Evolutionary conservation across 2,888 invertebrate species (phyloP).

Genomic region (Metacarcinus magister): DNA sequence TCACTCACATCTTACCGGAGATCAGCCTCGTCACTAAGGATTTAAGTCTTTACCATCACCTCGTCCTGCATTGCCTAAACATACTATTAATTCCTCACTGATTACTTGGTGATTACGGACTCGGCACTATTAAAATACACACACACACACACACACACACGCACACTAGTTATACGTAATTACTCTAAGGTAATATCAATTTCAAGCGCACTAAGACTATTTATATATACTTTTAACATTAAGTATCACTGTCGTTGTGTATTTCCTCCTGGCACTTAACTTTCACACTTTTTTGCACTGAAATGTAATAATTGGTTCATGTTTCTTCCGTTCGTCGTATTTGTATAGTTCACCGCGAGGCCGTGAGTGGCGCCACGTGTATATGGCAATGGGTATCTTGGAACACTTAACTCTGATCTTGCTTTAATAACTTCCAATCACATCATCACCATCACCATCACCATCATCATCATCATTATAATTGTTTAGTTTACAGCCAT

Average conservation of each 20-base stretch:
- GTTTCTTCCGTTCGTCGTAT: background rate
- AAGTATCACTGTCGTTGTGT: background rate
- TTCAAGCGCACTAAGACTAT: too few species aligned
- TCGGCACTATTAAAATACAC: background rate
- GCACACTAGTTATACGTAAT: background rate
- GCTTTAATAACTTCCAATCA: background rate
- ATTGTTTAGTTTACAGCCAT: background rate
- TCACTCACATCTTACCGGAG: background rate
- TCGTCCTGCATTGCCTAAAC: too few species aligned
- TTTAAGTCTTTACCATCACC: background rate
- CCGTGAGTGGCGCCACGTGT: background rate
- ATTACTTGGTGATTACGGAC: background rate
- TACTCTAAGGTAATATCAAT: too few species aligned
- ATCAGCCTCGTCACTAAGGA: background rate
- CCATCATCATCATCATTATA: background rate
- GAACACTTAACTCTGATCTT: background rate
- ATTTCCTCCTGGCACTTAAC: background rate
- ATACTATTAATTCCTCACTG: background rate
- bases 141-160: background rate
- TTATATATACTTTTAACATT: too few species aligned
- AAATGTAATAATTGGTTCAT: background rate
- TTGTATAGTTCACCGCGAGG: background rate
- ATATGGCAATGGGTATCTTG: background rate
- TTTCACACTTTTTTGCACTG: background rate
- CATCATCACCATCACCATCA: background rate